Base-by-base conservation (phyloP, 2,797 vertebrate genomes). In the Galago senegalensis region DNA sequence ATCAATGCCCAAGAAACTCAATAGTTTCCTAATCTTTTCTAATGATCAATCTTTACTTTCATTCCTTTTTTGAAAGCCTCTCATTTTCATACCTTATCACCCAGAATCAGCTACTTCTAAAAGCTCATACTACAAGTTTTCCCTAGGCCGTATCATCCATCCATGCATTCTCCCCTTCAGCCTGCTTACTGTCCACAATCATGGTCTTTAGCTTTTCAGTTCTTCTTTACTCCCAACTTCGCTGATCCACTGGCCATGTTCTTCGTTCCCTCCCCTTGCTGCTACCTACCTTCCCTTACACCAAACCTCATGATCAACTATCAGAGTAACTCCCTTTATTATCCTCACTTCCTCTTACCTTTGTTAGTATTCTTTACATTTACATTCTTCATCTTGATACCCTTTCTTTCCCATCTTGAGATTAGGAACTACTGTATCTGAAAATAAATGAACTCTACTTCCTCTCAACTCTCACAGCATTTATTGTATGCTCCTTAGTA, bases 1-100 rank as follows among this genome's bases (percentile, higher is more conserved):
- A 89, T 67, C 21, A 70, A 69, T 88, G 29, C 31, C 53, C 46
- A 87, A 79, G 81, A 81, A 29, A 87, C 8, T 61, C 29, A 65
- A 88, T 5, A 37, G 7, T 82, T 92, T 94, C 69, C 91, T 72
- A 25, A 85, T 92, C 69, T 95, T 95, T 95, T 94, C 61, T 77
- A 80, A 88, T 43, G 27, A 76, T 70, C 60, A 83, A 65, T 73
- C 53, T 77, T 83, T 58, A 95, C 17, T 92, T 79, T 11, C 7
- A 86, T 21, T 82, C 34, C 34, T 93, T 86, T 94, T 46, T 10
- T 7, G 31, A 95, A 94, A 65, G 83, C 23, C 34, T 69, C 88
- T 79, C 46, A 77, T 67, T 88, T 61, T 53, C 23, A 61, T 70
- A 83, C 13, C 21, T 92, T 34, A 85, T 46, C 23, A 81, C 40